Conservation (phyloP, 2,888 invertebrate species). For the Synergus umbraculus region DNA sequence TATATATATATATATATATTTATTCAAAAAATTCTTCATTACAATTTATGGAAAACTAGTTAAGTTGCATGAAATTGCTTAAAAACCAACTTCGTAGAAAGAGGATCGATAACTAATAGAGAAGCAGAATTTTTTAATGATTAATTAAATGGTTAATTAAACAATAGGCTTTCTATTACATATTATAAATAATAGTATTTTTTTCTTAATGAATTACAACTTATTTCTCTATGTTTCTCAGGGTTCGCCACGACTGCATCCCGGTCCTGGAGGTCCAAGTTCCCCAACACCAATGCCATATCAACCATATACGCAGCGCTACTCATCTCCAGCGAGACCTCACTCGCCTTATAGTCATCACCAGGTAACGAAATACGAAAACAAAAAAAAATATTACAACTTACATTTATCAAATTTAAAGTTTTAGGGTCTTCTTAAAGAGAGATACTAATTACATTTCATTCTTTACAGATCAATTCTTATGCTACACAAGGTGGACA, state of each 20-base stretch:
- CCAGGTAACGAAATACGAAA: constrained; percentile 64
- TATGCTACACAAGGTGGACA: constrained; percentile 72
- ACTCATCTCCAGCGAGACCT: constrained; percentile 74
- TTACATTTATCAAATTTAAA: neutral
- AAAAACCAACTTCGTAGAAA: constrained; percentile 11
- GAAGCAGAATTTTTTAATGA: neutral
- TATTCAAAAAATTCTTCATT: too few species aligned
- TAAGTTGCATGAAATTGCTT: neutral
- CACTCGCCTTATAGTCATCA: constrained; percentile 75
- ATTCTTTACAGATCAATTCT: constrained; percentile 68
- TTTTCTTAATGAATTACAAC: neutral
- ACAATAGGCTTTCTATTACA: neutral
- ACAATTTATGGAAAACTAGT: too few species aligned
- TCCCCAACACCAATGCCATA: constrained; percentile 76
- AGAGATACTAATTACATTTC: neutral
- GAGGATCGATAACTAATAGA: constrained; percentile 22
- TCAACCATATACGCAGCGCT: constrained; percentile 76
- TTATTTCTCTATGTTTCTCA: constrained; percentile 50
- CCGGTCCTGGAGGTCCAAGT: constrained; percentile 75
- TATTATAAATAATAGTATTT: neutral
- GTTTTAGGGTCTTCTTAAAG: neutral
- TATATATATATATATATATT: too few species aligned
- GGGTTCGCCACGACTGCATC: constrained; percentile 75
- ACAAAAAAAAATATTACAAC: neutral
- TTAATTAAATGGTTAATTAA: constrained; percentile 15